Evolutionary conservation across 2,797 vertebrate genomes (phyloP), one percentile per base, ranked within the genome.

Genomic region (Knipowitschia caucasica): DNA sequence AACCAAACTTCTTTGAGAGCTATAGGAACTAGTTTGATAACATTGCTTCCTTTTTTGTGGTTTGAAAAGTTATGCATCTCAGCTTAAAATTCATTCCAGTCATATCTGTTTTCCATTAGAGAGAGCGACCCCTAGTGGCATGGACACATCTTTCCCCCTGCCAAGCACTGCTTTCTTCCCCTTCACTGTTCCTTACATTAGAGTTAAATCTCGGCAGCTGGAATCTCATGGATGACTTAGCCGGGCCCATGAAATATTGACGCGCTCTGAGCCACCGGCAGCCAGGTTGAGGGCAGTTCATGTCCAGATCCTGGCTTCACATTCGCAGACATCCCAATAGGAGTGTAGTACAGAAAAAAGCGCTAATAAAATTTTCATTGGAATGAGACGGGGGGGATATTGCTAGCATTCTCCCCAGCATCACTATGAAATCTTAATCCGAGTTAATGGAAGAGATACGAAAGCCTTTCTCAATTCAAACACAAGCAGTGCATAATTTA

Each of bases 381-480:
- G 96, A 98, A 98, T 95, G 94, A 98, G 95, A 93, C 87, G 24
- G 24, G 23, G 24, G 93, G 93, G 95, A 98, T 98, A 99, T 98
- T 97, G 95, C 94, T 96, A 93, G 94, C 94, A 94, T 96, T 95
- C 93, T 95, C 94, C 91, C 89, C 91, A 93, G 94, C 94, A 92
- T 95, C 94, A 92, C 87, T 96, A 98, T 99, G 94, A 98, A 99
- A 98, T 95, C 95, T 99, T 98, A 99, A 99, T 99, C 96, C 91
- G 94, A 98, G 94, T 96, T 99, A 98, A 99, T 99, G 97, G 97
- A 97, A 98, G 94, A 94, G 95, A 96, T 99, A 97, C 95, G 95
- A 98, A 99, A 98, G 94, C 95, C 92, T 98, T 98, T 98, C 94
- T 96, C 92, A 93, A 95, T 95, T 96, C 95, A 98, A 98, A 98